phyloP scores from a whole-genome alignment of 2,113 vertebrate genomes.

The Fregata magnificens region DNA sequence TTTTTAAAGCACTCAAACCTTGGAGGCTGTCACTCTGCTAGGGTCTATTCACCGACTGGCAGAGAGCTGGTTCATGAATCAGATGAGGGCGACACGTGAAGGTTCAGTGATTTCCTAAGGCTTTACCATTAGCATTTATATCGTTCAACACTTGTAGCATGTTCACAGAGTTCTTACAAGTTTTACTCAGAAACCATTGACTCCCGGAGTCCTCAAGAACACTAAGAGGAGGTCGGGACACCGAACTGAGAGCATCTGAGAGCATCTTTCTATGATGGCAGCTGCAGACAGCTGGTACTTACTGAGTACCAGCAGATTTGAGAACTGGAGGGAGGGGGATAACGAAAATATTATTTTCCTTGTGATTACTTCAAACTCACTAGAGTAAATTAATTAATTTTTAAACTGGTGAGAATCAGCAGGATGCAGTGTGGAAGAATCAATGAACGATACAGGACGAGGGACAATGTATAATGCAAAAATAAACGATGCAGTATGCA shows the following conservation, averaged over 20 bases:
- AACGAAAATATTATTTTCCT: neutral
- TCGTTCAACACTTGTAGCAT: neutral
- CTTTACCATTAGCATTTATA: neutral
- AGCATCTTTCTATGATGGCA: neutral
- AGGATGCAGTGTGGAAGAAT: neutral
- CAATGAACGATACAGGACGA: neutral
- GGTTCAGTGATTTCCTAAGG: neutral
- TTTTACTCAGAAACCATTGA: neutral
- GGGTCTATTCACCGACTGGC: neutral
- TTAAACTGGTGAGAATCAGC: slow-evolving; percentile 4
- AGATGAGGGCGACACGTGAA: neutral
- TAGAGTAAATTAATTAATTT: neutral
- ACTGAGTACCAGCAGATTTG: neutral
- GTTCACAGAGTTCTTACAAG: neutral
- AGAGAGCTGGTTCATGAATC: neutral
- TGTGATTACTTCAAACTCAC: neutral
- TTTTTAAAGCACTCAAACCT: neutral
- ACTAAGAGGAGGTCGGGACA: neutral
- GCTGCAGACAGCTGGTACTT: neutral
- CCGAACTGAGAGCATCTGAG: neutral
- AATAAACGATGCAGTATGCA: neutral
- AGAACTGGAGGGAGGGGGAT: neutral
- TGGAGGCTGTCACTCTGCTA: neutral
- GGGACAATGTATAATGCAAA: neutral
- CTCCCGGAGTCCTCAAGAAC: neutral